These are phyloP conservation scores for Gambusia holbrooki DNA, from an alignment of 2,113 vertebrate species.

Conservation along the genomic window DNA sequence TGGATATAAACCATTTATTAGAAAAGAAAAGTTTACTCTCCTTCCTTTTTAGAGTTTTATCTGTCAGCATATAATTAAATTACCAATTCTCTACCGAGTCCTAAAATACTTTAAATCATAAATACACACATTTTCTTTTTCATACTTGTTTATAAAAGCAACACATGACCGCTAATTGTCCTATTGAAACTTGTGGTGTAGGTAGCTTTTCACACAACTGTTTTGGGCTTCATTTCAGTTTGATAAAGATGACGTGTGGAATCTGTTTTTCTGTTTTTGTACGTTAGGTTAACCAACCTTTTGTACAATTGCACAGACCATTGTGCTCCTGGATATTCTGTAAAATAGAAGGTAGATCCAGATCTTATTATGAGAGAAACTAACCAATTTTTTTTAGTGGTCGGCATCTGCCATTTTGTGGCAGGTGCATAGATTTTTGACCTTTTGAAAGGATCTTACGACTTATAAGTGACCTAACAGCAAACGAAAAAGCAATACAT, in stretches of 20 bases:
- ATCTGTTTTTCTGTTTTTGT: not conserved
- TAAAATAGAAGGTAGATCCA: not conserved
- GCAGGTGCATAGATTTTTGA: conserved; percentile 49
- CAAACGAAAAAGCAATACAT: not conserved
- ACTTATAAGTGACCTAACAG: conserved; percentile 32
- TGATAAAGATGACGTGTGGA: not conserved
- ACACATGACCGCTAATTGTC: not conserved
- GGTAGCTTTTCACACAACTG: not conserved
- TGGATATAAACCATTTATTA: not conserved
- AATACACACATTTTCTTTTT: not conserved
- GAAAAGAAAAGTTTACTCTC: not conserved
- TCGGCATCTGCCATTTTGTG: conserved; percentile 1
- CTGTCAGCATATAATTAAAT: not conserved
- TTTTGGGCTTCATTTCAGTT: not conserved
- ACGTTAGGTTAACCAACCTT: not conserved
- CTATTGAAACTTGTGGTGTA: not conserved
- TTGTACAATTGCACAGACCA: not conserved
- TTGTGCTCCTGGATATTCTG: no score
- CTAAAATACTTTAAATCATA: not conserved
- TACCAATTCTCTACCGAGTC: no score
- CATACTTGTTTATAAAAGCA: not conserved
- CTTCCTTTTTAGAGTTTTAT: not conserved
- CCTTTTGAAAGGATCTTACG: conserved; percentile 28
- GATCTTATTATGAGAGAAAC: not conserved
- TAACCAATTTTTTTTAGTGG: not conserved